Evolutionary conservation across 2,888 invertebrate genomes (phyloP), one percentile per base, ranked within the genome.

Genomic region (Oscheius sp.): DNA sequence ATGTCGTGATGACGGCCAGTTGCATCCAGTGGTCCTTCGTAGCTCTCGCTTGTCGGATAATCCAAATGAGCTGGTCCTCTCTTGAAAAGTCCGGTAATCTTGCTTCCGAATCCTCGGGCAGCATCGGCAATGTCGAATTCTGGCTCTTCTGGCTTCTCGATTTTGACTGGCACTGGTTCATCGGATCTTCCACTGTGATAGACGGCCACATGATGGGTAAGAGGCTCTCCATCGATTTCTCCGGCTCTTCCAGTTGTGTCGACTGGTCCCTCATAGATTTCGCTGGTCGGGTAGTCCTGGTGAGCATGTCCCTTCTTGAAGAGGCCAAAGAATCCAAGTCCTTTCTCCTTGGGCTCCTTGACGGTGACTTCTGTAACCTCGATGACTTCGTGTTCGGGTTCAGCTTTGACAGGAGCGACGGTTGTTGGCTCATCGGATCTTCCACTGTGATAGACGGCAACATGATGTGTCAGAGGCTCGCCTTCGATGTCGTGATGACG

Each of bases 251-350:
- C 52, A 23, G 74, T 75, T 61, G 41, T 56, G 16, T 72, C 74
- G 23, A 79, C n/a, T 1, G 77, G 76, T 29, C 79, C 79, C 27
- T 71, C 76, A 68, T 69, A 80, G 21, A 61, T 27, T 63, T 78
- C 82, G 35, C 81, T 23, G 61, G 69, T 49, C n/a, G 84, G 83
- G 63, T 84, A 84, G 68, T 83, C 83, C 25, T 74, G 77, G 46
- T 81, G 77, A 49, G 82, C 76, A 18, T 78, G 69, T 27, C 78
- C 72, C 58, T 75, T 77, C 59, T 79, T 80, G 77, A 80, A 80
- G 35, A 80, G 72, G 64, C 80, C 79, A 9, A 49, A 77, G 69
- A 61, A 43, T 61, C 58, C 49, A 76, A 83, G 18, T n/a, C 3
- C 66, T 49, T n/a, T 46, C 21, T 66, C 66, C 66, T n/a, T 25